A percentile compares a stretch with the other conserved stretches of the same genome.
phyloP scores from a whole-genome alignment of 2,888 invertebrate species.

The Carterocephalus palaemon region DNA sequence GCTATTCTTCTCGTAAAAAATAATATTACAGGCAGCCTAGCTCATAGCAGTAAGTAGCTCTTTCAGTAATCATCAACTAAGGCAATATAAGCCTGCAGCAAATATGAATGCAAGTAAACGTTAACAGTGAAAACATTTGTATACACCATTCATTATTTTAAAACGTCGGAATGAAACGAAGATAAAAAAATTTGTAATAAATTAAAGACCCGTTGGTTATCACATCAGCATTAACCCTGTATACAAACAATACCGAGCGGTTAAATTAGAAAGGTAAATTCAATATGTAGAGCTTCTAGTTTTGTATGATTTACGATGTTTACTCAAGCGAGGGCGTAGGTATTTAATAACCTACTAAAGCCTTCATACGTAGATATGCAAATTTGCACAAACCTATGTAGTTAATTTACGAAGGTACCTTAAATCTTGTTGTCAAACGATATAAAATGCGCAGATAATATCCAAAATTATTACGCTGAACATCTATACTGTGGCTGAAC shows the following conservation, averaged over 20 bases:
- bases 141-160: background rate
- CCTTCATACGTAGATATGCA: conserved; percentile 44
- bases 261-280: conserved; percentile 66
- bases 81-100: no score
- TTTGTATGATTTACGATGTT: conserved; percentile 68
- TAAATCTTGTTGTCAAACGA: conserved; percentile 3
- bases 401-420: conserved; percentile 42
- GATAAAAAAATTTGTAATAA: conserved; percentile 1
- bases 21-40: no score
- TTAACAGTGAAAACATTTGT: no score
- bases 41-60: no score
- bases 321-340: conserved; percentile 55
- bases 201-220: conserved; percentile 3
- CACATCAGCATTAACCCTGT: conserved; percentile 2
- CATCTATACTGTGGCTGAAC: no score
- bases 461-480: background rate
- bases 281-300: conserved; percentile 57
- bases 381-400: conserved; percentile 40
- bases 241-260: conserved; percentile 35
- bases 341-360: conserved; percentile 65
- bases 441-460: conserved; percentile 4
- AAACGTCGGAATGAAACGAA: background rate
- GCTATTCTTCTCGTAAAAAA: no score
- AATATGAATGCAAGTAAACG: no score
- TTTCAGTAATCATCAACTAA: no score